Percentiles rank a stretch among this genome's conserved stretches.
These are phyloP conservation scores for Ispidina lecontei DNA, from an alignment of 2,797 vertebrate species.

Conservation along the genomic window DNA sequence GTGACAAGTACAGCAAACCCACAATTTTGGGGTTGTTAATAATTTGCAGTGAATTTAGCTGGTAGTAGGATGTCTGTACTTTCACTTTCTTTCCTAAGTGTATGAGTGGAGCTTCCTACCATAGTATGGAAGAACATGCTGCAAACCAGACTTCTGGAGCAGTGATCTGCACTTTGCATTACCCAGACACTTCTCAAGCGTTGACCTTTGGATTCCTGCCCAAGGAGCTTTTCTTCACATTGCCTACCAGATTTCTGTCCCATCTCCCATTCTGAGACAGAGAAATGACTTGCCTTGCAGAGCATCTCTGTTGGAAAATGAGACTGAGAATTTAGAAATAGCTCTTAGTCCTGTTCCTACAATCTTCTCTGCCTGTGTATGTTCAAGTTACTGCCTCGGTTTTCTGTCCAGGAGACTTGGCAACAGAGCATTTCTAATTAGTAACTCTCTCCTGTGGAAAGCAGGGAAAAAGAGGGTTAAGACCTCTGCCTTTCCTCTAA, in stretches of 20 bases:
- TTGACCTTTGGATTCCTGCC: background rate
- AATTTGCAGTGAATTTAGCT: background rate
- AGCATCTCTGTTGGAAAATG: background rate
- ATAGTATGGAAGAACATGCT: background rate
- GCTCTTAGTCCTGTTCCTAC: background rate
- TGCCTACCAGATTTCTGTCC: background rate
- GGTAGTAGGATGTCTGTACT: background rate
- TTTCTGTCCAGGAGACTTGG: background rate
- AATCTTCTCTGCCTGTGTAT: background rate
- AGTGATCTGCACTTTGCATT: background rate
- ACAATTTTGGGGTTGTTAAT: background rate
- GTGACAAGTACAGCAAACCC: background rate
- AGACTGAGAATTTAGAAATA: background rate
- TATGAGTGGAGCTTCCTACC: background rate
- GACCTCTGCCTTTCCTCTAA: background rate
- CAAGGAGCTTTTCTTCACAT: background rate
- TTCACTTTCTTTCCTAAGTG: background rate
- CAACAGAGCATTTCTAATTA: background rate
- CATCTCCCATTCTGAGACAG: background rate
- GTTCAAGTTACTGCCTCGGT: background rate
- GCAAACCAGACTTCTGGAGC: background rate
- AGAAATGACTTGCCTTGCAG: background rate
- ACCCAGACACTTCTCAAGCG: background rate
- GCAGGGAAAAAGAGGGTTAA: background rate
- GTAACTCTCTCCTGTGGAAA: background rate